phyloP scores from a whole-genome alignment of 2,888 invertebrate genomes.

The Coleophora flavipennella region DNA sequence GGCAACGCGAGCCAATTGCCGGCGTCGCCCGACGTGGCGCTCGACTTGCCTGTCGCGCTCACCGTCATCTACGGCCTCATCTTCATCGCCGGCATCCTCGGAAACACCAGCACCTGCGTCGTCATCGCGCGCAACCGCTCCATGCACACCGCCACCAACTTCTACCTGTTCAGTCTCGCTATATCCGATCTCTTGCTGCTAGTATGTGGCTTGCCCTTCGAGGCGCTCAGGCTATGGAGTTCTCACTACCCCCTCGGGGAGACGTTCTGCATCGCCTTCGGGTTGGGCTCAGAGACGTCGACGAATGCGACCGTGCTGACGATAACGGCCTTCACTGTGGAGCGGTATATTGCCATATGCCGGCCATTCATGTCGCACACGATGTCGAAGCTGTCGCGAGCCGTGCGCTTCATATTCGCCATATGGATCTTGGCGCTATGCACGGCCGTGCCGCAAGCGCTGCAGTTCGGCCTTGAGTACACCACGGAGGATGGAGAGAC shows the following conservation, averaged over 20 bases:
- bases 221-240: conserved; percentile 83
- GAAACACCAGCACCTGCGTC: conserved; percentile 84
- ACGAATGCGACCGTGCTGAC: conserved; percentile 88
- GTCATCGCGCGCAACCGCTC: conserved; percentile 83
- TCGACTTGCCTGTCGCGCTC: conserved; percentile 76
- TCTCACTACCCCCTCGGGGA: conserved; percentile 82
- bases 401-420: conserved; percentile 79
- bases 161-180: conserved; percentile 85
- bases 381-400: conserved; percentile 87
- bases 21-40: conserved; percentile 37
- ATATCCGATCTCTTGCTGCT: conserved; percentile 83
- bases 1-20: conserved; percentile 40
- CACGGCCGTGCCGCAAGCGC: conserved; percentile 83
- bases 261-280: conserved; percentile 80
- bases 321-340: conserved; percentile 91
- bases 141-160: conserved; percentile 90
- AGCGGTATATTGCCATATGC: conserved; percentile 90
- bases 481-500: conserved; percentile 58
- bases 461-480: conserved; percentile 83
- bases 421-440: conserved; percentile 86
- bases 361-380: conserved; percentile 88
- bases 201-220: conserved; percentile 84
- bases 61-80: conserved; percentile 79
- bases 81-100: conserved; percentile 82
- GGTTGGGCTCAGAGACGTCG: conserved; percentile 88